Evolutionary conservation across 2,113 vertebrate genomes (phyloP), one percentile per base, ranked within the genome.

Genomic region (Pollimyrus isidori): DNA sequence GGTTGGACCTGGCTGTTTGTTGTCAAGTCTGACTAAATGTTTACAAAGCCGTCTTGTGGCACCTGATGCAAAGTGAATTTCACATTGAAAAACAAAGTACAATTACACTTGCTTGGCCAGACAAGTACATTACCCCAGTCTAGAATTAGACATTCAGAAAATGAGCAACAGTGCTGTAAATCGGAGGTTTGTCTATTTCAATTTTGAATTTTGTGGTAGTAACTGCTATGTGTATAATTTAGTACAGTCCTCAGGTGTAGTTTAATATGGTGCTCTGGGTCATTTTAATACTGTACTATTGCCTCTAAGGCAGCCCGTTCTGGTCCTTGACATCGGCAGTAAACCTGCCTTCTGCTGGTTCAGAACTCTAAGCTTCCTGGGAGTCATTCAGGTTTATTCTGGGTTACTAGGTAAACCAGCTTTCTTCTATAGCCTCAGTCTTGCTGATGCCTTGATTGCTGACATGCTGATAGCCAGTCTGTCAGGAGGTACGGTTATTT

Each of bases 381-480:
- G 90, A 93, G 92, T 94, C 93, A 93, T 94, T 93, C 93, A 90
- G 92, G 93, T 93, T 92, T 93, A 93, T 95, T 95, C 93, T 93
- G 94, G 94, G 92, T 92, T 93, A 93, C 92, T 94, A 94, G 93
- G 93, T 93, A 95, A 95, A 95, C 92, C 94, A 94, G 94, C 94
- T 92, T 94, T 90, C 93, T 92, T 94, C 91, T 93, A 90, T 91
- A 93, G 35, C 91, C 91, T 91, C 91, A 91, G 92, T 94, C 21
- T 93, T 94, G 93, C 92, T 93, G 90, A 93, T 94, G 90, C 88
- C 92, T 89, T 93, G 94, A 95, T 94, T 95, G 93, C 94, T 95
- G 93, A 91, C 94, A 89, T 91, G 87, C 91, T 91, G 91, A 92
- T 93, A 93, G 93, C 92, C 92, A 90, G 89, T 42, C 50, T 83